Evolutionary conservation across 2,797 vertebrate genomes (phyloP).

Genomic region (Peromyscus attwateri): DNA sequence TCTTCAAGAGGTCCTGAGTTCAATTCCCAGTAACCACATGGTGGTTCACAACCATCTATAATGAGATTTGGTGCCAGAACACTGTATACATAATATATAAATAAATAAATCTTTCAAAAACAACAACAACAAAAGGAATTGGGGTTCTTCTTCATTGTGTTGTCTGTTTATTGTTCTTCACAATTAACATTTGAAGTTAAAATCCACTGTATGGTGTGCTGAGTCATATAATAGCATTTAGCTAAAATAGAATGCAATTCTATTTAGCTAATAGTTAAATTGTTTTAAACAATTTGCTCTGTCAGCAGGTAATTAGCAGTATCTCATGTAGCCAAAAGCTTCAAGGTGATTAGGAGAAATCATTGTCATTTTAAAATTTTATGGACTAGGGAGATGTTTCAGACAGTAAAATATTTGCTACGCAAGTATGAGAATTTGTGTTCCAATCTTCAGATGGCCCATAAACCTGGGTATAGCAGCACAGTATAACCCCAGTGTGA

Average conservation of each 20-base stretch:
- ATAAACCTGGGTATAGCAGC: too few species aligned
- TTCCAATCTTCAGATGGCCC: neutral
- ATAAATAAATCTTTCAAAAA: too few species aligned
- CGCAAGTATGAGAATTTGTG: neutral
- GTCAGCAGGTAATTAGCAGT: neutral
- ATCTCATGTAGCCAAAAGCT: neutral
- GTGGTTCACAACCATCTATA: too few species aligned
- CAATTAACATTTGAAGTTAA: neutral
- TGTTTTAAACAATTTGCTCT: constrained; percentile 18
- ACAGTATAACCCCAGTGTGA: neutral
- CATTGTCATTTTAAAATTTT: neutral
- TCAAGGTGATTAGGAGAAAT: neutral
- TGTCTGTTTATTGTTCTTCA: neutral
- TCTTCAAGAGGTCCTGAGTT: too few species aligned
- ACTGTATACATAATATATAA: too few species aligned
- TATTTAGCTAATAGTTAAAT: constrained; percentile 8
- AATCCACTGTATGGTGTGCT: neutral
- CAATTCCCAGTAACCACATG: too few species aligned
- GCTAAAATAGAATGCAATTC: neutral
- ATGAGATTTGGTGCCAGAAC: too few species aligned
- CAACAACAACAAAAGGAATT: neutral
- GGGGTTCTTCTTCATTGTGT: neutral
- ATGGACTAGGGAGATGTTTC: neutral
- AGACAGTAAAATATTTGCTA: neutral
- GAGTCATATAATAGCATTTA: neutral